Percentiles rank a stretch among this genome's conserved stretches.
Evolutionary conservation across 2,113 vertebrate species (phyloP).

Genomic region (Thalassarche chlororhynchos): DNA sequence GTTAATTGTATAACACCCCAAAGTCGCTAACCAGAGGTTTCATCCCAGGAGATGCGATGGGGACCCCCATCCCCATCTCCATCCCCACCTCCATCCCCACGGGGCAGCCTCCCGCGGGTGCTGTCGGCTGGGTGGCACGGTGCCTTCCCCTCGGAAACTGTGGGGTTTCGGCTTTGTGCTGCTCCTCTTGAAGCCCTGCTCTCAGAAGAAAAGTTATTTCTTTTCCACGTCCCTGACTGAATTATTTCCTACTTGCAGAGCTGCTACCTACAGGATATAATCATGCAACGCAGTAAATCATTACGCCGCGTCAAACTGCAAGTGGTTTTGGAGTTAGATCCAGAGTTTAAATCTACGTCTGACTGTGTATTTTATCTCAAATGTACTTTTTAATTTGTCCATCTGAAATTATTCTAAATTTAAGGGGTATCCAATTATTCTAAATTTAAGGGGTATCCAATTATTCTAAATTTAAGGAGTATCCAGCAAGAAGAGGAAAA

Average conservation of each 20-base stretch:
- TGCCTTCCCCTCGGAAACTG: not conserved
- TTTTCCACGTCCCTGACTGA: not conserved
- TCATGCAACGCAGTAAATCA: conserved; percentile 9
- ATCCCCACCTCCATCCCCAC: not conserved
- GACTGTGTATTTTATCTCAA: conserved; percentile 25
- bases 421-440: not conserved
- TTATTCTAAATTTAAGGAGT: no score
- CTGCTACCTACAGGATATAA: conserved; percentile 43
- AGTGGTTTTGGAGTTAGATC: conserved; percentile 22
- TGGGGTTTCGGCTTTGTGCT: not conserved
- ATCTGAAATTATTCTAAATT: conserved; percentile 26
- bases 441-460: no score
- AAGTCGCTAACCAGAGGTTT: not conserved
- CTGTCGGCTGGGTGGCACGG: not conserved
- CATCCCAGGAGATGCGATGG: not conserved
- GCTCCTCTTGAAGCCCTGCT: not conserved
- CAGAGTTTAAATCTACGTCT: not conserved
- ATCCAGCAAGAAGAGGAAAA: not conserved
- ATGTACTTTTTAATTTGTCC: conserved; percentile 45
- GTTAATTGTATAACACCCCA: rapidly evolving
- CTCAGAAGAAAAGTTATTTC: not conserved
- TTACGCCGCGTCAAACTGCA: not conserved
- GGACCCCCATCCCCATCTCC: not conserved
- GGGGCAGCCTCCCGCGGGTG: not conserved
- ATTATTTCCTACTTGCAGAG: conserved; percentile 26